Conservation (phyloP, 2,113 vertebrate genomes). For the Saccopteryx bilineata region DNA sequence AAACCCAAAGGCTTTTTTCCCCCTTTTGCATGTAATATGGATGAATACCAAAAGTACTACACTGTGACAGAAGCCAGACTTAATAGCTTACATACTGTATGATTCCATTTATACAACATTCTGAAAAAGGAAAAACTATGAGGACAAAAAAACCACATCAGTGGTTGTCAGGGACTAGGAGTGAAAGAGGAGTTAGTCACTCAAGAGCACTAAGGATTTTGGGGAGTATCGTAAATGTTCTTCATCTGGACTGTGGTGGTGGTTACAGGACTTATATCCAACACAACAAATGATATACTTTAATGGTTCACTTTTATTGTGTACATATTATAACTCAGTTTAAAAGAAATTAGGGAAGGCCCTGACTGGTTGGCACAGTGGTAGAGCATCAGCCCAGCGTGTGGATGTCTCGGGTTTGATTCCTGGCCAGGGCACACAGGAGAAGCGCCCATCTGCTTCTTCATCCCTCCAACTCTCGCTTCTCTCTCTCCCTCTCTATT, state of each 20-base stretch:
- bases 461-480: too few species aligned
- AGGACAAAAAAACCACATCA: background rate
- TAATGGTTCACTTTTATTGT: background rate
- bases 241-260: background rate
- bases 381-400: too few species aligned
- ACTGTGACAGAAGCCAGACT: background rate
- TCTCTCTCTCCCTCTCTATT: too few species aligned
- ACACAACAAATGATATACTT: background rate
- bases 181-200: background rate
- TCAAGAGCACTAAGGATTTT: background rate
- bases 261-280: background rate
- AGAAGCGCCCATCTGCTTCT: too few species aligned
- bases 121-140: conserved; percentile 6
- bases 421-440: too few species aligned
- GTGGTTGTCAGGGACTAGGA: background rate
- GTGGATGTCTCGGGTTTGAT: too few species aligned
- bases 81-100: background rate
- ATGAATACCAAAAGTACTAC: conserved; percentile 2
- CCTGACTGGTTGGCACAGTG: too few species aligned
- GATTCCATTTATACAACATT: background rate
- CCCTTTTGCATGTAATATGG: background rate
- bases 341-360: background rate
- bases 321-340: conserved; percentile 6
- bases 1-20: background rate
- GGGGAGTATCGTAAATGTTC: background rate